Conservation (phyloP, 2,113 vertebrate genomes). For the Pristiophorus japonicus region DNA sequence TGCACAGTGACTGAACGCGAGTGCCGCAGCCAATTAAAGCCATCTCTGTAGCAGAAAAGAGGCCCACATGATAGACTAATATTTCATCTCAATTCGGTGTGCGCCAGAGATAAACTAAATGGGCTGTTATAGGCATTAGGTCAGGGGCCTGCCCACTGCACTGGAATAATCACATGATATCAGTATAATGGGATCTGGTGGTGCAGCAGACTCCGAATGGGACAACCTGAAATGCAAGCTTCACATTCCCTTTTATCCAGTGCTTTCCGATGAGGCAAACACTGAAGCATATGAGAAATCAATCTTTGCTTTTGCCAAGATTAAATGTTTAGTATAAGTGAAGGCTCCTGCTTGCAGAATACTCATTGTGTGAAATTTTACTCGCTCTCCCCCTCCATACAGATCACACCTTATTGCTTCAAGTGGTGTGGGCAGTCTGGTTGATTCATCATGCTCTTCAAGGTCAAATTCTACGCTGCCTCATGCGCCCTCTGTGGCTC, state of each 20-base stretch:
- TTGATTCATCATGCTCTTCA: not conserved
- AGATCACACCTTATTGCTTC: not conserved
- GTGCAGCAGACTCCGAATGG: not conserved
- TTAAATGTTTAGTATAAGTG: not conserved
- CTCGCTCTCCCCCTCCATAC: not conserved
- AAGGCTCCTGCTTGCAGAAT: not conserved
- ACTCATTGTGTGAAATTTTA: not conserved
- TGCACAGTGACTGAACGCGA: not conserved
- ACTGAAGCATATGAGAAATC: not conserved
- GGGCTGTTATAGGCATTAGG: not conserved
- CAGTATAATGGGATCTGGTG: conserved; percentile 15
- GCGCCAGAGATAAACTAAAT: not conserved
- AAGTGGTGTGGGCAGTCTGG: not conserved
- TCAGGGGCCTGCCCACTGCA: not conserved
- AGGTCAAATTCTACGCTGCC: not conserved
- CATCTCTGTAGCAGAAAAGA: not conserved
- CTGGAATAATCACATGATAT: conserved; percentile 34
- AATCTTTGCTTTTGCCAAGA: not conserved
- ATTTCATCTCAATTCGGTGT: not conserved
- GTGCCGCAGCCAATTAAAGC: not conserved
- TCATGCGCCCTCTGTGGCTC: not conserved
- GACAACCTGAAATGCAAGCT: not conserved
- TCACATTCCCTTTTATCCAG: not conserved
- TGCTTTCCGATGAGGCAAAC: not conserved
- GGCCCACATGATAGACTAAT: not conserved